Conservation (phyloP, 2,888 invertebrate species). For the Luffia ferchaultella region DNA sequence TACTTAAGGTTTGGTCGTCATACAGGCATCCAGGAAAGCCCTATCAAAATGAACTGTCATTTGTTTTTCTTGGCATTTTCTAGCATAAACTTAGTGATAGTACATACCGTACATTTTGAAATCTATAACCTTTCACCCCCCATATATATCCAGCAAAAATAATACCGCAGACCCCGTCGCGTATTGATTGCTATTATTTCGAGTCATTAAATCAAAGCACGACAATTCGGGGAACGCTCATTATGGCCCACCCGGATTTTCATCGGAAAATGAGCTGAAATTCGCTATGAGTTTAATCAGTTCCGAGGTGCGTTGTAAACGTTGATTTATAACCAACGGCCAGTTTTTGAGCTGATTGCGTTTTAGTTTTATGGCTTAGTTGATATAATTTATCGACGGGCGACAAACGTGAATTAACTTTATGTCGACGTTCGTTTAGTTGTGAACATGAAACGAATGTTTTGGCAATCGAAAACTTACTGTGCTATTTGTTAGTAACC, state of each 20-base stretch:
- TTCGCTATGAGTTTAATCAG: constrained; percentile 41
- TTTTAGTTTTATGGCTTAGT: constrained; percentile 38
- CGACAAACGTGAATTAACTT: no score
- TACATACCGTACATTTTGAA: no score
- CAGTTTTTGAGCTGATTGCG: constrained; percentile 47
- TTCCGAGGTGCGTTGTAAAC: constrained; percentile 27
- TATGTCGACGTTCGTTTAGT: no score
- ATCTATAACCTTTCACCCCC: no score
- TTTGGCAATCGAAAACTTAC: no score
- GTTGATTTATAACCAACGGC: constrained; percentile 42
- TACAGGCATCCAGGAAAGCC: no score
- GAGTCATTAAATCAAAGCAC: constrained; percentile 55
- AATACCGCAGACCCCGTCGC: constrained; percentile 14
- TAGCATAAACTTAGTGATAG: no score
- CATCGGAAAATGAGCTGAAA: constrained; percentile 7
- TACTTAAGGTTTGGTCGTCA: no score
- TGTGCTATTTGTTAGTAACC: no score
- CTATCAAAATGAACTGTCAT: no score
- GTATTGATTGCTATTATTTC: constrained; percentile 54
- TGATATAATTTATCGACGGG: constrained; percentile 10
- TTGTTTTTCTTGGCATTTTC: no score
- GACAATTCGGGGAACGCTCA: constrained; percentile 36
- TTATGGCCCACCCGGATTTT: constrained; percentile 24
- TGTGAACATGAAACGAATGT: no score
- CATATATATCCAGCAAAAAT: constrained; percentile 25